These are phyloP conservation scores for Esox masquinongy DNA, from an alignment of 2,797 vertebrate species.

Conservation along the genomic window DNA sequence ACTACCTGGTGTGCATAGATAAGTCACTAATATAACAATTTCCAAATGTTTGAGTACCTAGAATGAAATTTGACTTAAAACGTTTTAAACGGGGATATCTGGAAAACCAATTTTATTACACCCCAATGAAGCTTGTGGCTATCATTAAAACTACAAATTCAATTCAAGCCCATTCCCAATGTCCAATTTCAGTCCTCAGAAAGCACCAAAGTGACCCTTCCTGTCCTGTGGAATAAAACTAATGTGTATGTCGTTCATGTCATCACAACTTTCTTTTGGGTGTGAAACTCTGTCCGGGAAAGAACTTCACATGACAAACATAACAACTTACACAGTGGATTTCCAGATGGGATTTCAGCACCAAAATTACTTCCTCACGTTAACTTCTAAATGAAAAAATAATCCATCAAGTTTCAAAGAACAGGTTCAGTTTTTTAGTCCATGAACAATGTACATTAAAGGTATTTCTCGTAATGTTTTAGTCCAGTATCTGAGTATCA, in stretches of 20 bases:
- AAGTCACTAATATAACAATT: not conserved
- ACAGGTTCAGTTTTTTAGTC: slow-evolving; percentile 57
- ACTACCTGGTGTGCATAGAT: not conserved
- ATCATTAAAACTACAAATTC: not conserved
- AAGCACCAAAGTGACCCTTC: not conserved
- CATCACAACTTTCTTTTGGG: not conserved
- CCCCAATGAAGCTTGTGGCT: not conserved
- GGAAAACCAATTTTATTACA: not conserved
- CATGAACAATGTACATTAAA: slow-evolving; percentile 72
- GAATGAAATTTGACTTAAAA: not conserved
- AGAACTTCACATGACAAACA: not conserved
- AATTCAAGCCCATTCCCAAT: not conserved
- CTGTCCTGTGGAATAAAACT: not conserved
- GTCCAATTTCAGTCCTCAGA: not conserved
- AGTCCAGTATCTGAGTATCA: slow-evolving; percentile 55
- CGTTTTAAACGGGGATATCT: not conserved
- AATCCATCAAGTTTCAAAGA: slow-evolving; percentile 51
- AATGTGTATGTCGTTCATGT: not conserved
- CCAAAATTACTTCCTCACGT: slow-evolving; percentile 44
- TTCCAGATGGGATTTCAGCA: slow-evolving; percentile 40
- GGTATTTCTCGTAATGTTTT: slow-evolving; percentile 50
- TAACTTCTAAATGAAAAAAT: slow-evolving; percentile 35
- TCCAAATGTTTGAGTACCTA: not conserved
- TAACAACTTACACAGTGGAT: not conserved
- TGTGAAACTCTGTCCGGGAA: not conserved